Evolutionary conservation across 2,888 invertebrate genomes (phyloP).

Genomic region (Pandemis cinnamomeana): DNA sequence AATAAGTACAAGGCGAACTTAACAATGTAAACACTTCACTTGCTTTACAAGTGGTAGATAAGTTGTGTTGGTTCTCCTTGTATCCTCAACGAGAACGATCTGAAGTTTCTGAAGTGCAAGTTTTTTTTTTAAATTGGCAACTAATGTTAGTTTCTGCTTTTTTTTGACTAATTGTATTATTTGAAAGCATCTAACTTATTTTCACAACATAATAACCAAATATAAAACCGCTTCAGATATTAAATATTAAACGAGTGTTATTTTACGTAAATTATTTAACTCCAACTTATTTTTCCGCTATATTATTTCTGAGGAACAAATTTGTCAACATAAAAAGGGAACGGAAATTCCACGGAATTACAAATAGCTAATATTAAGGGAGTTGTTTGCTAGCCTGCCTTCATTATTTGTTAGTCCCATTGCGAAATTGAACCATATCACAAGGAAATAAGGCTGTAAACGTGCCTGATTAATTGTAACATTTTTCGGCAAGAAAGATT

Average conservation of each 20-base stretch:
- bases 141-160: too few species aligned
- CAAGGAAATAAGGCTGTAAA: conserved; percentile 11
- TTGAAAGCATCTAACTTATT: too few species aligned
- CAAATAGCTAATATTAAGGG: conserved; percentile 19
- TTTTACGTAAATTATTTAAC: neutral
- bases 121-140: too few species aligned
- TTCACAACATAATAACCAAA: too few species aligned
- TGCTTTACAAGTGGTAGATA: too few species aligned
- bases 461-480: conserved; percentile 16
- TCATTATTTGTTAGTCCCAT: conserved; percentile 1
- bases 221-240: too few species aligned
- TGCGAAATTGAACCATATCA: conserved; percentile 13
- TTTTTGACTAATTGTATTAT: too few species aligned
- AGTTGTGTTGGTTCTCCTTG: too few species aligned
- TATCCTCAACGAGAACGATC: too few species aligned
- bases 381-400: conserved; percentile 18
- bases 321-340: neutral
- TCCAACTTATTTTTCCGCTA: neutral
- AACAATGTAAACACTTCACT: too few species aligned
- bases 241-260: neutral
- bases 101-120: too few species aligned
- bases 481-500: conserved; percentile 11
- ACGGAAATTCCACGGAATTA: conserved; percentile 2
- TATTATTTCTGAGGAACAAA: neutral
- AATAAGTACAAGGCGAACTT: too few species aligned